A percentile compares a stretch with the other conserved stretches of the same genome.
phyloP scores from a whole-genome alignment of 2,113 vertebrate genomes.

The Pseudorasbora parva region DNA sequence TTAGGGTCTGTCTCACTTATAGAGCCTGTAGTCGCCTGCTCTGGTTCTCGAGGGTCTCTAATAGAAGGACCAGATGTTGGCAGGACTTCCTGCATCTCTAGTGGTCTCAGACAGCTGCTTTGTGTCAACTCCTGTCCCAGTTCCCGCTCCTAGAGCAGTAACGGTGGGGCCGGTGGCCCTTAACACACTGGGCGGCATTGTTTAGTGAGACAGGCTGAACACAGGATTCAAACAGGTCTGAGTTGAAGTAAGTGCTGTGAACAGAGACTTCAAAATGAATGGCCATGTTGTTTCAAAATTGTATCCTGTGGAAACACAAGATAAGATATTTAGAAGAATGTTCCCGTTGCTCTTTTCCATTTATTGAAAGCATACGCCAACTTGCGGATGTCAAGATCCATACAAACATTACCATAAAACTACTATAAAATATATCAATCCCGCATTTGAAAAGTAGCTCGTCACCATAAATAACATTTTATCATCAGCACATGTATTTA shows the following conservation, averaged over 20 bases:
- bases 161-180: conserved; percentile 9
- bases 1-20: neutral
- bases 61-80: conserved; percentile 49
- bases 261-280: neutral
- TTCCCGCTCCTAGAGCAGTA: neutral
- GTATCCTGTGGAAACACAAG: neutral
- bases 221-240: conserved; percentile 30
- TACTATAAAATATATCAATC: neutral
- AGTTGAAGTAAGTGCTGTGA: neutral
- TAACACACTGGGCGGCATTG: conserved; percentile 31
- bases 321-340: conserved; percentile 6
- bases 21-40: conserved; percentile 11
- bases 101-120: conserved; percentile 31
- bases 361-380: neutral
- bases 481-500: neutral
- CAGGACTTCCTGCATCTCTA: conserved; percentile 43
- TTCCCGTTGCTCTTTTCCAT: neutral
- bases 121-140: conserved; percentile 31
- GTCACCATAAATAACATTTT: neutral
- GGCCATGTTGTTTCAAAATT: conserved; percentile 15
- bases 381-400: neutral
- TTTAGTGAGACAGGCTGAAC: neutral
- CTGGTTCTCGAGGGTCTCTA: conserved; percentile 20
- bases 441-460: neutral
- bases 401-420: neutral